phyloP scores from a whole-genome alignment of 2,797 vertebrate species.

The Spatula clypeata region DNA sequence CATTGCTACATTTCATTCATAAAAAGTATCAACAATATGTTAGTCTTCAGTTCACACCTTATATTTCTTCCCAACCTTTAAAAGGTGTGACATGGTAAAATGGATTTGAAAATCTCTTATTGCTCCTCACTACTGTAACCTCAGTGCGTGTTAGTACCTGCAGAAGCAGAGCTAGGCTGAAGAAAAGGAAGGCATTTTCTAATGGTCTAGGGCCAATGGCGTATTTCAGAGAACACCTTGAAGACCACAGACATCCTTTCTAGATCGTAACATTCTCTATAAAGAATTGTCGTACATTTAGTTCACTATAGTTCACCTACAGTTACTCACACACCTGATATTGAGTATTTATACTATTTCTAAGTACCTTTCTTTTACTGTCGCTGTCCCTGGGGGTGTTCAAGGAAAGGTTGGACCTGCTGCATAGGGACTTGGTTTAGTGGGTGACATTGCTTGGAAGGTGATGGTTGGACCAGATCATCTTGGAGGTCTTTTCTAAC shows the following conservation, averaged over 20 bases:
- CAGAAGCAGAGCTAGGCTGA: not conserved
- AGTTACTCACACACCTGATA: not conserved
- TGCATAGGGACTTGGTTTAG: too few species aligned
- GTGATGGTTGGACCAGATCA: too few species aligned
- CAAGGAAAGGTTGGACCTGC: too few species aligned
- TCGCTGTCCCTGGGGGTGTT: too few species aligned
- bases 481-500: too few species aligned
- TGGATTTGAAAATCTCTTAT: not conserved
- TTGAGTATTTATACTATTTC: not conserved
- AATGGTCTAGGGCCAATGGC: not conserved
- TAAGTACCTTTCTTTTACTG: not conserved
- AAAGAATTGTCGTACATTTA: not conserved
- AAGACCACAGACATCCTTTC: not conserved
- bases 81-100: not conserved
- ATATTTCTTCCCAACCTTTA: not conserved
- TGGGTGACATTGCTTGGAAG: too few species aligned
- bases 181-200: not conserved
- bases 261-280: not conserved
- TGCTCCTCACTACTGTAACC: not conserved
- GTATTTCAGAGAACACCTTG: not conserved
- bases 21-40: not conserved
- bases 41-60: not conserved
- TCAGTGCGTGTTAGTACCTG: not conserved
- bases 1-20: not conserved
- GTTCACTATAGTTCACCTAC: not conserved